Percentiles rank a stretch among this genome's conserved stretches.
These are phyloP conservation scores for Sarotherodon lohbergeri DNA, from an alignment of 2,113 vertebrate species.

Conservation along the genomic window DNA sequence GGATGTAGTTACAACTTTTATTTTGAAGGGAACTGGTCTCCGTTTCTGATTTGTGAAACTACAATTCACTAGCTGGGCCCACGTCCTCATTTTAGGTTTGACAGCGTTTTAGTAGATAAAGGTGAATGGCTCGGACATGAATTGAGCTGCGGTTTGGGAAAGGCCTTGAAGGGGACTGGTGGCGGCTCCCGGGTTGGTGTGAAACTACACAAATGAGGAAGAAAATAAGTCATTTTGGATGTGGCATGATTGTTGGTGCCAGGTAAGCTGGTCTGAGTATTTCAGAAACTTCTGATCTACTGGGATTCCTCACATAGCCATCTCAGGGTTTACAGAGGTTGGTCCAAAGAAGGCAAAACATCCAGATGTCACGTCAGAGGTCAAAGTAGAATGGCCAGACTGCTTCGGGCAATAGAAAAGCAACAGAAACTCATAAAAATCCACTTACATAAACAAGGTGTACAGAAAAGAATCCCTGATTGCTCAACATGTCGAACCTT, in stretches of 20 bases:
- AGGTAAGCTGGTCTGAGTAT: not conserved
- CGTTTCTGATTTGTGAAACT: too few species aligned
- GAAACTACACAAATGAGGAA: not conserved
- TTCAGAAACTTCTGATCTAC: not conserved
- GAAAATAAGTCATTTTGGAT: not conserved
- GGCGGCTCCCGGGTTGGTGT: not conserved
- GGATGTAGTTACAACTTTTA: not conserved
- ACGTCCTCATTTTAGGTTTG: too few species aligned
- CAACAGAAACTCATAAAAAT: not conserved
- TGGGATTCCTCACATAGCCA: not conserved
- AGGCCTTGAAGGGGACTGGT: too few species aligned
- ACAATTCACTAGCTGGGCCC: too few species aligned
- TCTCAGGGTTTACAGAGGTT: not conserved
- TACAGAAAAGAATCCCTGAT: not conserved
- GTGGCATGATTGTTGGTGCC: not conserved
- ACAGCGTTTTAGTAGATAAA: too few species aligned
- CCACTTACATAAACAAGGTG: not conserved
- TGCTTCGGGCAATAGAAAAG: not conserved
- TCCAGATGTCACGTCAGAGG: not conserved
- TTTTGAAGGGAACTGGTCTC: too few species aligned
- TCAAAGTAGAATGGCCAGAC: not conserved
- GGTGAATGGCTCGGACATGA: too few species aligned
- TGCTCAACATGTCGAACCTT: not conserved
- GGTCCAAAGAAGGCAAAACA: not conserved
- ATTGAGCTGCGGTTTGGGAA: too few species aligned